These are phyloP conservation scores for Drosophila jambulina DNA, from an alignment of 1,140 invertebrate species.

Conservation along the genomic window DNA sequence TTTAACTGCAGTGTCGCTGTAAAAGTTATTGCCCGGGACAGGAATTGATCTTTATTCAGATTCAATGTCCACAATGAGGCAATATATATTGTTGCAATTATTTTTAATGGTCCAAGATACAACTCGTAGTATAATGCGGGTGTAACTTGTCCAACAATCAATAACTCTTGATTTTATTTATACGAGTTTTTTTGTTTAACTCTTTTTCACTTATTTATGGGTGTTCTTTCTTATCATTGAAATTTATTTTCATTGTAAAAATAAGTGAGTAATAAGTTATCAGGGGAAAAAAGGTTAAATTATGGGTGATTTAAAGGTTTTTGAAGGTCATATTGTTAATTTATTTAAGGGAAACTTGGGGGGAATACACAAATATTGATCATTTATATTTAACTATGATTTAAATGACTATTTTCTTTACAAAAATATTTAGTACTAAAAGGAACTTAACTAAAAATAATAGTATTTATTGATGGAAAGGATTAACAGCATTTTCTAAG, in stretches of 20 bases:
- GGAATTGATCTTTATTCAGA: slow-evolving; percentile 49
- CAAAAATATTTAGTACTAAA: too few species aligned
- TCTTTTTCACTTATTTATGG: background rate
- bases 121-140: slow-evolving; percentile 13
- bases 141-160: slow-evolving; percentile 25
- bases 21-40: slow-evolving; percentile 51
- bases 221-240: slow-evolving; percentile 6
- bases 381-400: background rate
- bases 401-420: background rate
- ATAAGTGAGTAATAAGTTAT: background rate
- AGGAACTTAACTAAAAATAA: too few species aligned
- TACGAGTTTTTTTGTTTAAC: background rate
- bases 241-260: slow-evolving; percentile 1
- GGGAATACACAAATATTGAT: background rate
- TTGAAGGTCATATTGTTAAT: background rate
- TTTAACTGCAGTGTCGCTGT: slow-evolving; percentile 62
- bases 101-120: slow-evolving; percentile 24
- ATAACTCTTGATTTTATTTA: slow-evolving; percentile 16
- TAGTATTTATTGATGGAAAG: too few species aligned
- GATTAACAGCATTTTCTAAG: too few species aligned
- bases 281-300: background rate
- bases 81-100: slow-evolving; percentile 43
- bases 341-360: background rate
- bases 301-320: background rate
- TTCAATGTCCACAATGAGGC: slow-evolving; percentile 36